These are phyloP conservation scores for Climacteris rufus DNA, from an alignment of 2,113 vertebrate genomes.

Conservation along the genomic window DNA sequence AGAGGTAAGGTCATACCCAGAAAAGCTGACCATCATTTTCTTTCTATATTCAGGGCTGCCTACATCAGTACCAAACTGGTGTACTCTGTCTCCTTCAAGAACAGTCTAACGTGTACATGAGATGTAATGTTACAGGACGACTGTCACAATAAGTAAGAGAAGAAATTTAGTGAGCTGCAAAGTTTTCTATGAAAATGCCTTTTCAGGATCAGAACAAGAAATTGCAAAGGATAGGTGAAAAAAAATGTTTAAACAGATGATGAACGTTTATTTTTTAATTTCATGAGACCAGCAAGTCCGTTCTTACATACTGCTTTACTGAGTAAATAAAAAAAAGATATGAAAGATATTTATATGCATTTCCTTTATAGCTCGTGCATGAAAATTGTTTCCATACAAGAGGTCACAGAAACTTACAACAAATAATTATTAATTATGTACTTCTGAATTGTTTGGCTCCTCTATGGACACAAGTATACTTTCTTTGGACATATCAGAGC, in stretches of 20 bases:
- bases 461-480: not conserved
- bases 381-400: not conserved
- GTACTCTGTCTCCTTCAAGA: not conserved
- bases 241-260: not conserved
- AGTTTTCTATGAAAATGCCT: not conserved
- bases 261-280: not conserved
- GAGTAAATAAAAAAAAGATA: not conserved
- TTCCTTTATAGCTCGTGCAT: not conserved
- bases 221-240: not conserved
- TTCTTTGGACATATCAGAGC: not conserved
- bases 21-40: not conserved
- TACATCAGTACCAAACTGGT: not conserved
- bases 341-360: not conserved
- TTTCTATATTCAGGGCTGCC: not conserved
- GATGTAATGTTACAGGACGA: not conserved
- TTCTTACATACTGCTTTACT: not conserved
- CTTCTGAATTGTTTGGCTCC: not conserved
- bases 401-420: not conserved
- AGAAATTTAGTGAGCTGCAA: not conserved
- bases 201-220: not conserved
- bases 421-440: not conserved
- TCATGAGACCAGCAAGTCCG: not conserved
- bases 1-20: not conserved
- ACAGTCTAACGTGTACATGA: not conserved
- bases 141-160: not conserved